Evolutionary conservation across 2,797 vertebrate genomes (phyloP), one percentile per base, ranked within the genome.

Genomic region (Pristis pectinata): DNA sequence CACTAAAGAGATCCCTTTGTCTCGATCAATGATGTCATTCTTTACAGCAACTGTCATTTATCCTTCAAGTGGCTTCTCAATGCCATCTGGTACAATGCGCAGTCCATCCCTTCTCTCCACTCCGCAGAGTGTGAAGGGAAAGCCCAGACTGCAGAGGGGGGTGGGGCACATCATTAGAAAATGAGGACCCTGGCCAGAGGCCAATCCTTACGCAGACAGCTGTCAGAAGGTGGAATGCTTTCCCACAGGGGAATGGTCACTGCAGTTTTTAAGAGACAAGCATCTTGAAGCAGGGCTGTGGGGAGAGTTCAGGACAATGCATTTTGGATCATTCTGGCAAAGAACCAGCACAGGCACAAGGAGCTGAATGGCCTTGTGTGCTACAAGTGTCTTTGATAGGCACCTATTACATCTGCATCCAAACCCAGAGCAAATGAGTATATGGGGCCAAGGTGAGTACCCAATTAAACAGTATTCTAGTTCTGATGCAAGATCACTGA

Each of bases 11-110:
- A 44, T 76, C 70, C 30, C 92, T 94, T 94, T 94, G 92, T 94
- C 70, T 76, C 92, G 10, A 94, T 76, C 92, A 94, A 94, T 74
- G 70, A 94, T 94, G 92, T 94, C 92, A 94, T 94, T 76, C 92
- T 76, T 76, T 70, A 76, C 41, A 94, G 4, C 44, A 49, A 76
- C 5, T 72, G 92, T 74, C 44, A 53, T 93, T 94, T 76, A 76
- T 94, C 49, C 87, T 64, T 41, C n/a, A 67, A 91, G 87, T 67
- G 61, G 87, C 37, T 91, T 67, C 61, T 24, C 61, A 37, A 24
- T 67, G n/a, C 61, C 3, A 13, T 91, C 59, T 37, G 59, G 56
- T 91, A 64, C 61, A n/a, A 2, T 8, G 34, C 0, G 59, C 53
- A 56, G 83, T 30, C 83, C 24, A 2, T 27, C 80, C 27, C 49